phyloP scores from a whole-genome alignment of 2,888 invertebrate species.

The Timandra comae region DNA sequence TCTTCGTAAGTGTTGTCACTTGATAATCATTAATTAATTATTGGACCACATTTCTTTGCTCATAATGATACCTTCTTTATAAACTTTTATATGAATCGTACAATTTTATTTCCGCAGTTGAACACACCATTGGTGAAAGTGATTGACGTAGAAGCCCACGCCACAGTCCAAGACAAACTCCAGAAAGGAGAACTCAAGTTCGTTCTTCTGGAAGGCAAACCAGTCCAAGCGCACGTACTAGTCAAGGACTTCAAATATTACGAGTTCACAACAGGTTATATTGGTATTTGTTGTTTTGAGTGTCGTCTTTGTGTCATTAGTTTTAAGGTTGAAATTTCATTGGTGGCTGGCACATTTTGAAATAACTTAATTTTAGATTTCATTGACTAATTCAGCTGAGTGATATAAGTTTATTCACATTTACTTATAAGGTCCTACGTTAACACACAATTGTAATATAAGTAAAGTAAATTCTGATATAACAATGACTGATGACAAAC shows the following conservation, averaged over 20 bases:
- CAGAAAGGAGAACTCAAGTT: slow-evolving; percentile 72
- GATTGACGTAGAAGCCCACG: slow-evolving; percentile 65
- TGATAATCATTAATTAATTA: background rate
- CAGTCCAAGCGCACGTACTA: slow-evolving; percentile 62
- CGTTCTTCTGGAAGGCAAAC: slow-evolving; percentile 69
- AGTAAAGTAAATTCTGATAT: no score
- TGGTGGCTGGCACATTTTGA: background rate
- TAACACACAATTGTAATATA: no score
- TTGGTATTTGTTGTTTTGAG: slow-evolving; percentile 60
- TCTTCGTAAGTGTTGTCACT: slow-evolving; percentile 44
- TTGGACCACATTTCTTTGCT: background rate
- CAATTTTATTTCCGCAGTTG: slow-evolving; percentile 28
- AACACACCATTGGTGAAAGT: slow-evolving; percentile 72
- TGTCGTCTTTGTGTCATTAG: slow-evolving; percentile 15
- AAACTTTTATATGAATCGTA: background rate
- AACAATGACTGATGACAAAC: no score
- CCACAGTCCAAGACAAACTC: slow-evolving; percentile 62
- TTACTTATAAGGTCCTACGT: no score
- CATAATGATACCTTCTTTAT: background rate
- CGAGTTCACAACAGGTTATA: slow-evolving; percentile 69
- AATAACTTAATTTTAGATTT: slow-evolving; percentile 1
- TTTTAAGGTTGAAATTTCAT: slow-evolving; percentile 3
- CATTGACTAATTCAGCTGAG: no score
- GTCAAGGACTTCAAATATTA: slow-evolving; percentile 76
- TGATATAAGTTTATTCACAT: no score